phyloP scores from a whole-genome alignment of 1,140 invertebrate species.

The Vollenhovia emeryi region DNA sequence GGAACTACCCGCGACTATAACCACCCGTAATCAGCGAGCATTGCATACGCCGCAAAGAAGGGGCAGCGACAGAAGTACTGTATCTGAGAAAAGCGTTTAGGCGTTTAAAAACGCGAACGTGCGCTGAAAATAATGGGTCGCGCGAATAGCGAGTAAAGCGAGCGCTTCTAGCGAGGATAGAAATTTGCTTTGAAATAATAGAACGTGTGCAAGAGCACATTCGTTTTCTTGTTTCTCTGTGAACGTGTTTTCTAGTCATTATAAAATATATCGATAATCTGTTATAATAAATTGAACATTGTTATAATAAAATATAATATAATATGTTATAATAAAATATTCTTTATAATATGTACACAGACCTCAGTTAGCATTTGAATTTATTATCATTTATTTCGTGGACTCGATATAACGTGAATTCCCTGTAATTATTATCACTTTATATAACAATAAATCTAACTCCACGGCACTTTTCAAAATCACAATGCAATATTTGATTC shows the following conservation, averaged over 20 bases:
- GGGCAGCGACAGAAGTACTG: conserved; percentile 71
- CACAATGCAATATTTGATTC: neutral
- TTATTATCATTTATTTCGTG: neutral
- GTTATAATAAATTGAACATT: neutral
- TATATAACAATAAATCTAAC: neutral
- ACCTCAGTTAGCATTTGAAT: neutral
- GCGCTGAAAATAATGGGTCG: neutral
- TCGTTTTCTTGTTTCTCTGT: neutral
- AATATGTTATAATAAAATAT: conserved; percentile 17
- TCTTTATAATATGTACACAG: neutral
- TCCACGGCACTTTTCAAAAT: neutral
- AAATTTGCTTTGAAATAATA: conserved; percentile 30
- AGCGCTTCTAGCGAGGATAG: neutral
- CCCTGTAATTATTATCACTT: neutral
- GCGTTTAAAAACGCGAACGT: too few relatives aligned
- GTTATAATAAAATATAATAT: too few relatives aligned
- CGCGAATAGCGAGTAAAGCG: neutral
- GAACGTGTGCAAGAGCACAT: neutral
- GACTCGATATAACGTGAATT: neutral
- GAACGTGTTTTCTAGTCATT: neutral
- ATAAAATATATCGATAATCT: neutral
- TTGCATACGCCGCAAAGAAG: conserved; percentile 67
- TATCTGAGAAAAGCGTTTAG: conserved; percentile 79
- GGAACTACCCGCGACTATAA: conserved; percentile 67
- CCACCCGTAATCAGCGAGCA: conserved; percentile 44